Evolutionary conservation across 1,140 invertebrate species (phyloP), one percentile per base, ranked within the genome.

Genomic region (Babylonia areolata): DNA sequence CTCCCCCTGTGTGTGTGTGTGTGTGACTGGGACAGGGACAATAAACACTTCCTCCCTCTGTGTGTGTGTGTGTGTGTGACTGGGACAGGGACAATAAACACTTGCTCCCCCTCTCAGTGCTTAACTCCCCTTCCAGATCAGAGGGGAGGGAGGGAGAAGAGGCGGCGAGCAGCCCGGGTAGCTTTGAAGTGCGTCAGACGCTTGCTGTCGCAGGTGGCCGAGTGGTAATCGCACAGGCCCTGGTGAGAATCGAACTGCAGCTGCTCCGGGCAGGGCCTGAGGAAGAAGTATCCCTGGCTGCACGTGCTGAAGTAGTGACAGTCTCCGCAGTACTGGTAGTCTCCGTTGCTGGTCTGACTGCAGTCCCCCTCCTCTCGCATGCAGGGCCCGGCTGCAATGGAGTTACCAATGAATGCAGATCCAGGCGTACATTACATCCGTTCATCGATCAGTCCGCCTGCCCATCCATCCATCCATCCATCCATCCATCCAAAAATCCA

Each of bases 281-380:
- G 71, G 54, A 86, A 89, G 20, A 87, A 54, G 79, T 86, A 87
- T 11, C 87, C 86, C 42, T 89, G 87, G 28, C 86, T 87, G 75
- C 88, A 89, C 12, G 88, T 84, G 51, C 86, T 82, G 71, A 88
- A 89, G 82, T 87, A 89, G 77, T 88, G 88, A 51, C 88, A 89
- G 58, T 87, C 81, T 9, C 85, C 85, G 75, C 88, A 89, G 40
- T 85, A 87, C 54, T 89, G 88, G 77, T 84, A 89, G 64, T 89
- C 88, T 0, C 88, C 88, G 64, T 88, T 89, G 31, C 81, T 51
- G 15, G 86, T 73, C 12, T 58, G 33, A 40, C 77, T 20, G 46
- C 88, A 89, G 84, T 87, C 84, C 5, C 85, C 81, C 69, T 87
- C 81, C 54, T 54, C 31, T 33, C 79, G 81, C 15, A 89, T 17